Evolutionary conservation across 64 coral and sea anemone species (phyloP).

Genomic region (Stichodactyla helianthus): DNA sequence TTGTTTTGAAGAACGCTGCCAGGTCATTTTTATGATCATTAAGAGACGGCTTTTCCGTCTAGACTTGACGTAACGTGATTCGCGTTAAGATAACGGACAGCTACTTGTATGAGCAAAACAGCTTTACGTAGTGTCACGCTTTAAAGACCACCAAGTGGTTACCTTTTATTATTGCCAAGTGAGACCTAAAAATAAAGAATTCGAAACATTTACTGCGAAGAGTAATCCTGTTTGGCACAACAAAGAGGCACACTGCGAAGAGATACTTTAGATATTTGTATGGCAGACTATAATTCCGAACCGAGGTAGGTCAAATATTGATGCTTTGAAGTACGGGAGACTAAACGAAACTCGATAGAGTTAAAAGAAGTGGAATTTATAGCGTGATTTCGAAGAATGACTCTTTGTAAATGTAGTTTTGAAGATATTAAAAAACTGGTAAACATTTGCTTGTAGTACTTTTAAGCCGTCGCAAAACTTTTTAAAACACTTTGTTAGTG

Average conservation of each 20-base stretch:
- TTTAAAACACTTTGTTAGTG: neutral
- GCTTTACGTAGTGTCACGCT: neutral
- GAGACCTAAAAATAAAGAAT: slow-evolving; percentile 1
- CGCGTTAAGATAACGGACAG: neutral
- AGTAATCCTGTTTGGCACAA: neutral
- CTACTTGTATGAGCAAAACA: neutral
- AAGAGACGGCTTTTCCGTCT: neutral
- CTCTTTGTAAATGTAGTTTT: neutral
- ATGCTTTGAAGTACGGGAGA: neutral
- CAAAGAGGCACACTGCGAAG: neutral
- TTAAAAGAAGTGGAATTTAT: neutral
- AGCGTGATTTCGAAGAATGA: neutral
- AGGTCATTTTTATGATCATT: neutral
- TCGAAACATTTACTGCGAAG: neutral
- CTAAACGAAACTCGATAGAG: neutral
- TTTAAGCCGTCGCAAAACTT: neutral
- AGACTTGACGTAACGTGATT: neutral
- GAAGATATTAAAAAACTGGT: neutral
- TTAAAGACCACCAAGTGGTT: neutral
- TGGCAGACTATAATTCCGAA: neutral
- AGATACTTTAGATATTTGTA: neutral
- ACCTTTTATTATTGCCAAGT: neutral
- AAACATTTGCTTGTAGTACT: neutral
- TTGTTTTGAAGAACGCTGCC: neutral
- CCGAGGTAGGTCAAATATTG: neutral